Percentiles rank a stretch among this genome's conserved stretches.
Conservation (phyloP, 2,113 vertebrate species). For the Mungos mungo region DNA sequence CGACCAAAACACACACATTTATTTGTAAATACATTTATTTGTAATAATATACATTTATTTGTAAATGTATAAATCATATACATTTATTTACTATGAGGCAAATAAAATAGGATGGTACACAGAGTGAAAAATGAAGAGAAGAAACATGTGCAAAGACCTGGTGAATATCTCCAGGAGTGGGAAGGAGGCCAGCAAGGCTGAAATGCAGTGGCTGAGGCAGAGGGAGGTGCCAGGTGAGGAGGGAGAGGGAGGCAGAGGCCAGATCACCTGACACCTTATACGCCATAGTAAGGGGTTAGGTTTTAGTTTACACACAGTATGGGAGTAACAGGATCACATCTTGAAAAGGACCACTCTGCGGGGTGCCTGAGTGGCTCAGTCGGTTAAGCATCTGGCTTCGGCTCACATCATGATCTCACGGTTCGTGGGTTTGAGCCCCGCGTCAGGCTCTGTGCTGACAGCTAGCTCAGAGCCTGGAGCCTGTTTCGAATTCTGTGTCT, state of each 20-base stretch:
- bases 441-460: no score
- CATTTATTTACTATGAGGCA: neutral
- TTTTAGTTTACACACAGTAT: neutral
- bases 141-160: neutral
- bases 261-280: neutral
- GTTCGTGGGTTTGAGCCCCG: no score
- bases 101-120: neutral
- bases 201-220: accelerated
- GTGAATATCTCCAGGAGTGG: neutral
- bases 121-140: neutral
- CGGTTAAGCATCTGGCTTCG: no score
- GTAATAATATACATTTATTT: neutral
- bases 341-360: neutral
- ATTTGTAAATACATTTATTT: neutral
- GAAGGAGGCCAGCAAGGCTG: neutral
- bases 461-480: no score
- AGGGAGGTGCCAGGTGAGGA: no score
- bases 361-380: no score
- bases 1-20: neutral
- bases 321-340: neutral
- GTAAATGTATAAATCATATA: neutral
- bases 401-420: no score
- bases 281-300: neutral
- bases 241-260: no score
- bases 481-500: no score